A percentile compares a stretch with the other conserved stretches of the same genome.
Evolutionary conservation across 2,888 invertebrate genomes (phyloP).

Genomic region (Xanthorhoe spadicearia): DNA sequence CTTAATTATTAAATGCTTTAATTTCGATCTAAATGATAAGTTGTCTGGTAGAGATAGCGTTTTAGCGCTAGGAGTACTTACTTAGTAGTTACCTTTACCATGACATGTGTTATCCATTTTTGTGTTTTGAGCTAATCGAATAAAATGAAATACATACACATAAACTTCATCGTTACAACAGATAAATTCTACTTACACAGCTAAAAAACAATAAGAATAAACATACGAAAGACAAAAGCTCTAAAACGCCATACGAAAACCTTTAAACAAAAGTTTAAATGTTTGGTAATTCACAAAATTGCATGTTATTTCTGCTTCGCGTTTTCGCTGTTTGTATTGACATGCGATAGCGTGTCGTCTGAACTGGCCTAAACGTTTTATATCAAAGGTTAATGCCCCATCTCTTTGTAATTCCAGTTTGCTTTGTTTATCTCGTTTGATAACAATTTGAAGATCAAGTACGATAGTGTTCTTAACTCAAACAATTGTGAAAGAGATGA

Average conservation of each 20-base stretch:
- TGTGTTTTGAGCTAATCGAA: no score
- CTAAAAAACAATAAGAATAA: no score
- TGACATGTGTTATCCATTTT: no score
- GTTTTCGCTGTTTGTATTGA: background rate
- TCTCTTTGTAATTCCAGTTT: conserved; percentile 18
- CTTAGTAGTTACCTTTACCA: no score
- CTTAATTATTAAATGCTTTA: no score
- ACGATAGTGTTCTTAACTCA: conserved; percentile 12
- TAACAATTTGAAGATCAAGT: conserved; percentile 36
- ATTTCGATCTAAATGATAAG: no score
- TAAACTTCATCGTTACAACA: no score
- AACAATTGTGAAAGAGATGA: background rate
- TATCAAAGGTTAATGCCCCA: conserved; percentile 21
- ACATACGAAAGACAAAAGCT: no score
- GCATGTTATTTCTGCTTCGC: background rate
- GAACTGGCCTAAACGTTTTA: conserved; percentile 3
- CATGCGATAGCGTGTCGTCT: background rate
- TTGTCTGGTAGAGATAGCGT: no score
- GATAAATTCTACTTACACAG: no score
- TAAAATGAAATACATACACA: no score
- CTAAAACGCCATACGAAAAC: background rate
- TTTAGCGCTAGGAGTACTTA: no score
- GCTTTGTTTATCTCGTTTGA: conserved; percentile 30
- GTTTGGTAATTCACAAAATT: background rate
- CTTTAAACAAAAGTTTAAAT: background rate